phyloP scores from a whole-genome alignment of 2,113 vertebrate genomes.

The Erinaceus europaeus region DNA sequence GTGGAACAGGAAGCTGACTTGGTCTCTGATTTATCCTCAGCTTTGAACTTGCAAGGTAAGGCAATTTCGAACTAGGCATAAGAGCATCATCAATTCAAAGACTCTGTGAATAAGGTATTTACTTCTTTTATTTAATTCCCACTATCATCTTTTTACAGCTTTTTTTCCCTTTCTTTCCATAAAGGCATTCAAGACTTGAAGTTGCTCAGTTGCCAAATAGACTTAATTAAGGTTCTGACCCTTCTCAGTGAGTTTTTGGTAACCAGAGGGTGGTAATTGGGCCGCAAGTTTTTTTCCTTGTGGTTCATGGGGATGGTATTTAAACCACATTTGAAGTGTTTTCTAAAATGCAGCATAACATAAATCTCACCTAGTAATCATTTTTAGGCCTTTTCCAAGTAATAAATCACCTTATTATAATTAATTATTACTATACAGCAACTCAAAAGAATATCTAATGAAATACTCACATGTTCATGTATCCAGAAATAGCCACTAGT shows the following conservation, averaged over 20 bases:
- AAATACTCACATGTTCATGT: neutral
- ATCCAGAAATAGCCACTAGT: neutral
- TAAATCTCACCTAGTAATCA: neutral
- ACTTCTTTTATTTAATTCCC: neutral
- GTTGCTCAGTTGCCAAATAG: neutral
- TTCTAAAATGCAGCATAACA: conserved; percentile 18
- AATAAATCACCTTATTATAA: neutral
- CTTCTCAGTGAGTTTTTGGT: neutral
- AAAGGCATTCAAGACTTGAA: neutral
- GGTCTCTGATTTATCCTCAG: neutral
- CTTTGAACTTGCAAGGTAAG: neutral
- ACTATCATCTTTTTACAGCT: neutral
- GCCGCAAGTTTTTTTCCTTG: neutral
- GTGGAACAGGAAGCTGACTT: neutral
- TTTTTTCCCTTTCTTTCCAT: neutral
- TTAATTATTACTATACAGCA: neutral
- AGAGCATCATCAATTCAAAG: neutral
- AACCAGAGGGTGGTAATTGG: neutral
- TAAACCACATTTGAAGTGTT: neutral
- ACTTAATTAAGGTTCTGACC: neutral
- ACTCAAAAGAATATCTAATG: neutral
- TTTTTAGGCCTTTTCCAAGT: neutral
- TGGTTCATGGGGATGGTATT: neutral
- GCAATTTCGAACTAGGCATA: neutral
- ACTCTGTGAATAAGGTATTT: neutral